phyloP scores from a whole-genome alignment of 2,797 vertebrate genomes.

The Girardinus metallicus region DNA sequence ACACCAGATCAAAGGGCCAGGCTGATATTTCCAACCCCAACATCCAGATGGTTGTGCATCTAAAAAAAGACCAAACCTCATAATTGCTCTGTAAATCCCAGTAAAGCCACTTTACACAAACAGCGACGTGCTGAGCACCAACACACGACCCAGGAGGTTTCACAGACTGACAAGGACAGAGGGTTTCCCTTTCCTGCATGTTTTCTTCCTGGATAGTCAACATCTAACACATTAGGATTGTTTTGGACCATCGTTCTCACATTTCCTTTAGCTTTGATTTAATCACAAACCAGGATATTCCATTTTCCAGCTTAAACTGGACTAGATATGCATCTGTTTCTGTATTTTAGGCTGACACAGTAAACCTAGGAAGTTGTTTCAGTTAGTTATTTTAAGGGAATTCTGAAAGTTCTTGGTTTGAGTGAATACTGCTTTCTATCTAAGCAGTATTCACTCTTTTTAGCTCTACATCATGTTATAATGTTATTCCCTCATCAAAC shows the following conservation, averaged over 20 bases:
- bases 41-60: not conserved
- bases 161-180: not conserved
- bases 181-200: not conserved
- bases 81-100: conserved; percentile 47
- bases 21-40: conserved; percentile 19
- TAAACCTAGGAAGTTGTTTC: not conserved
- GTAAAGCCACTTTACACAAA: conserved; percentile 8
- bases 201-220: not conserved
- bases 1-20: conserved; percentile 11
- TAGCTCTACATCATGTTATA: too few species aligned
- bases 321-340: not conserved
- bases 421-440: too few species aligned
- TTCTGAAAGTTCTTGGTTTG: not conserved
- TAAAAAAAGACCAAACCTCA: conserved; percentile 21
- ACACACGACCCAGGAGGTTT: not conserved
- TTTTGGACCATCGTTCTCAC: not conserved
- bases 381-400: not conserved
- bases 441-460: not conserved
- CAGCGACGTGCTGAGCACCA: not conserved
- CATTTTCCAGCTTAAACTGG: not conserved
- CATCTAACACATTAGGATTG: not conserved
- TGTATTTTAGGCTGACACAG: not conserved
- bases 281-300: not conserved
- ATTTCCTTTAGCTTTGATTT: not conserved
- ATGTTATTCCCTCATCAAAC: too few species aligned